phyloP scores from a whole-genome alignment of 2,888 invertebrate genomes.

The Callyntrura sp. region DNA sequence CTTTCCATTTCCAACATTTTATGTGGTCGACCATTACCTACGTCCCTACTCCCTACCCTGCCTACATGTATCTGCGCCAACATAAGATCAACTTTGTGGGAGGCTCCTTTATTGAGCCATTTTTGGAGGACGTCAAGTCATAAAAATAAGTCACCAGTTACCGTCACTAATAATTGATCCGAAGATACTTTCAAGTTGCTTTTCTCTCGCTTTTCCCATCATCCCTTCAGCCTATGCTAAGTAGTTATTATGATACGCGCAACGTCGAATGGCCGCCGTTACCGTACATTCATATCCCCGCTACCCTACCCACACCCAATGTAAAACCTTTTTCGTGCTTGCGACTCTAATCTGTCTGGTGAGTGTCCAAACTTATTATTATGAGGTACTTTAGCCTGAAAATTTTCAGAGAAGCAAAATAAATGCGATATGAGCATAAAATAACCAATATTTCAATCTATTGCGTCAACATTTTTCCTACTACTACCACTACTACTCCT shows the following conservation, averaged over 20 bases:
- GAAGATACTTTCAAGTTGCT: background rate
- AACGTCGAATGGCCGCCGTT: background rate
- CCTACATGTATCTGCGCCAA: background rate
- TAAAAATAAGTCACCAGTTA: constrained; percentile 5
- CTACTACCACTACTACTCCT: background rate
- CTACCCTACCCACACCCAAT: background rate
- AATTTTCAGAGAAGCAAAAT: background rate
- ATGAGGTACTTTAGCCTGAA: background rate
- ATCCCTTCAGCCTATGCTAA: background rate
- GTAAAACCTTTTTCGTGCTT: background rate
- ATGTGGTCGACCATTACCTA: background rate
- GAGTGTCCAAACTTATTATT: background rate
- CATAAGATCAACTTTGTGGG: background rate
- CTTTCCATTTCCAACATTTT: background rate
- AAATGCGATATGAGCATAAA: background rate
- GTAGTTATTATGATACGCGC: background rate
- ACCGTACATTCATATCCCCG: background rate
- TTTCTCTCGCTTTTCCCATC: background rate
- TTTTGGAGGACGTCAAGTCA: background rate
- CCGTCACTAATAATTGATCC: constrained; percentile 32
- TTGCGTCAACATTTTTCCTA: background rate
- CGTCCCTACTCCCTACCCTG: background rate
- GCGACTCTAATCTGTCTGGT: too few relatives aligned
- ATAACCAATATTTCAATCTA: background rate
- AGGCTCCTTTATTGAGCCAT: background rate